Evolutionary conservation across 64 coral and sea anemone species (phyloP).

Genomic region (Cladopsammia gracilis): DNA sequence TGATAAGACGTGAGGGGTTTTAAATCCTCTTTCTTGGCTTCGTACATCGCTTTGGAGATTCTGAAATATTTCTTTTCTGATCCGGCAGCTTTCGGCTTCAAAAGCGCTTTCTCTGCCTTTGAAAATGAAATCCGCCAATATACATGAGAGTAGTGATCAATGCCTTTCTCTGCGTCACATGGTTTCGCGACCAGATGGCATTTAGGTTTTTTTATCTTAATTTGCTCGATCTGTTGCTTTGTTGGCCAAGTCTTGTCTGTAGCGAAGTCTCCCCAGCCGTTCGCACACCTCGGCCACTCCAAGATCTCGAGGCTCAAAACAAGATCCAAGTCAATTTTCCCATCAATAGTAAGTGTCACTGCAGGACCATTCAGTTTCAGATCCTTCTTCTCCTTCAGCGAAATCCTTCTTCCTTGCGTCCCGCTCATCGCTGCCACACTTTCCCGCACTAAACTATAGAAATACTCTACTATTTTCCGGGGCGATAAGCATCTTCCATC

Average conservation of each 20-base stretch:
- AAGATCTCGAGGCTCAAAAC: constrained; percentile 48
- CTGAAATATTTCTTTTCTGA: constrained; percentile 34
- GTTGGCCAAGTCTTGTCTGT: constrained; percentile 38
- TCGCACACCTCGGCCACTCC: constrained; percentile 51
- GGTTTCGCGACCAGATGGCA: constrained; percentile 66
- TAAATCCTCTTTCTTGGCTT: constrained; percentile 13
- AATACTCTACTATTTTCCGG: constrained; percentile 22
- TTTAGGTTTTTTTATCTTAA: constrained; percentile 11
- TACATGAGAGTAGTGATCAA: not conserved
- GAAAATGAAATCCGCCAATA: constrained; percentile 80
- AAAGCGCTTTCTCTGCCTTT: constrained; percentile 53
- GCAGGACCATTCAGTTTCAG: constrained; percentile 46
- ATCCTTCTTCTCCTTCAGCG: too few relatives aligned
- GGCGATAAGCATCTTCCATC: constrained; percentile 69
- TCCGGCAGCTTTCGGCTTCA: not conserved
- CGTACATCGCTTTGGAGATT: constrained; percentile 60
- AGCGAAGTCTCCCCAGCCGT: constrained; percentile 18
- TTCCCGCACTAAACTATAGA: not conserved
- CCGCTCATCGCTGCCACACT: not conserved
- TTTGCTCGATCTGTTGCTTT: not conserved
- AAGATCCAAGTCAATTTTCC: constrained; percentile 52
- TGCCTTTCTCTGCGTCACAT: not conserved
- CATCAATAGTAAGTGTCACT: constrained; percentile 52
- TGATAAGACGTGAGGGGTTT: constrained; percentile 52
- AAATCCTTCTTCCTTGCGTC: not conserved